phyloP scores from a whole-genome alignment of 2,113 vertebrate genomes.

The Platichthys stellatus region DNA sequence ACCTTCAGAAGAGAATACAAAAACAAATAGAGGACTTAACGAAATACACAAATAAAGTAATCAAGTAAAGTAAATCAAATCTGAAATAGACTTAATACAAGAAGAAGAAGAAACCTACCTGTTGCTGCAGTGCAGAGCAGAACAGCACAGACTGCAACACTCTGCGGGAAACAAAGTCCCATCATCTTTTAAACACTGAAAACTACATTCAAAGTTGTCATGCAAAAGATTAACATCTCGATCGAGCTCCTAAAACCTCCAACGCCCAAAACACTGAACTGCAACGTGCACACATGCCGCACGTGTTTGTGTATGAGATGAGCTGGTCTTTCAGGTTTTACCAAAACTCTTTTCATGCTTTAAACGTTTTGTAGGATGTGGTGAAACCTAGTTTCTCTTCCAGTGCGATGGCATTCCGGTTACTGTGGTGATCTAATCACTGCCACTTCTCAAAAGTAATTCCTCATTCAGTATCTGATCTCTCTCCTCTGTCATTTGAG shows the following conservation, averaged over 20 bases:
- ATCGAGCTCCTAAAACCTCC: no score
- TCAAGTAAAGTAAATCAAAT: no score
- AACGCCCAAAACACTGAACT: no score
- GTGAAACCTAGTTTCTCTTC: not conserved
- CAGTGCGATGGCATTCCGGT: not conserved
- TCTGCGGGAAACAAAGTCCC: slow-evolving; percentile 7
- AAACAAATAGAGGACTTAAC: no score
- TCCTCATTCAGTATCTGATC: not conserved
- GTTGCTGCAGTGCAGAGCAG: slow-evolving; percentile 8
- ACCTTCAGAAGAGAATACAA: not conserved
- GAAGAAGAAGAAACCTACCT: slow-evolving; percentile 1
- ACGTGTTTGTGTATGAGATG: no score
- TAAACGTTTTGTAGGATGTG: no score
- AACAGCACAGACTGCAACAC: not conserved
- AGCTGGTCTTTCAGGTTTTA: slow-evolving; percentile 5
- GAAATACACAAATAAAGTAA: no score
- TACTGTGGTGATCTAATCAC: not conserved
- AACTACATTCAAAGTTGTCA: no score
- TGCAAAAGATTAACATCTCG: no score
- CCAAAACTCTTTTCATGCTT: not conserved
- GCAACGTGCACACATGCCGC: no score
- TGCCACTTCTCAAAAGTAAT: not conserved
- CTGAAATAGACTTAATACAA: no score
- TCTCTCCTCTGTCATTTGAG: not conserved
- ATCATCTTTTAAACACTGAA: not conserved